Evolutionary conservation across 1,140 invertebrate genomes (phyloP).

Genomic region (Aphidius gifuensis): DNA sequence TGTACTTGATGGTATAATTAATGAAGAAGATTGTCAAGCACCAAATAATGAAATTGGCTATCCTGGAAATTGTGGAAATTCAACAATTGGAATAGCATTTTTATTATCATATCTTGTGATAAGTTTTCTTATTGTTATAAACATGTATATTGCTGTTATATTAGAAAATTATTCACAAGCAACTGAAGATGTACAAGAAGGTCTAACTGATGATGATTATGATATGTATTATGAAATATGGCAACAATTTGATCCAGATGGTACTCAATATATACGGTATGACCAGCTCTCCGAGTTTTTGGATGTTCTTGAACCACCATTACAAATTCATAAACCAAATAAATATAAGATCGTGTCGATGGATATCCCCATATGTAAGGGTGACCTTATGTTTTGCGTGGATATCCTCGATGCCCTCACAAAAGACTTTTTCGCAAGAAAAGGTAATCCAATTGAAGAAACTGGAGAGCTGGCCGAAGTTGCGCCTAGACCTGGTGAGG

Average conservation of each 20-base stretch:
- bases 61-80: constrained; percentile 87
- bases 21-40: constrained; percentile 87
- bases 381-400: constrained; percentile 94
- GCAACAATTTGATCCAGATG: constrained; percentile 97
- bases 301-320: constrained; percentile 87
- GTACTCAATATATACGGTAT: constrained; percentile 94
- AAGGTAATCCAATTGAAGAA: constrained; percentile 88
- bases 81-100: constrained; percentile 90
- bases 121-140: constrained; percentile 96
- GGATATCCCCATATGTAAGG: constrained; percentile 97
- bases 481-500: constrained; percentile 70
- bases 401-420: constrained; percentile 95
- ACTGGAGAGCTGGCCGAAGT: constrained; percentile 80
- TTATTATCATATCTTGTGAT: constrained; percentile 95
- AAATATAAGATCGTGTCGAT: constrained; percentile 98
- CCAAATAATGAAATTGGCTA: constrained; percentile 83
- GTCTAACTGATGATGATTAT: constrained; percentile 96
- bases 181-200: constrained; percentile 97
- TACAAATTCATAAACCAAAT: constrained; percentile 96
- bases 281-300: constrained; percentile 91
- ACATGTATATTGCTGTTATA: constrained; percentile 99
- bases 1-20: constrained; percentile 93
- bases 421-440: constrained; percentile 94
- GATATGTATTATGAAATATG: constrained; percentile 99
- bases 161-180: constrained; percentile 96